Percentiles rank a stretch among this genome's conserved stretches.
Evolutionary conservation across 2,797 vertebrate species (phyloP).

Genomic region (Centropyge bicolor): DNA sequence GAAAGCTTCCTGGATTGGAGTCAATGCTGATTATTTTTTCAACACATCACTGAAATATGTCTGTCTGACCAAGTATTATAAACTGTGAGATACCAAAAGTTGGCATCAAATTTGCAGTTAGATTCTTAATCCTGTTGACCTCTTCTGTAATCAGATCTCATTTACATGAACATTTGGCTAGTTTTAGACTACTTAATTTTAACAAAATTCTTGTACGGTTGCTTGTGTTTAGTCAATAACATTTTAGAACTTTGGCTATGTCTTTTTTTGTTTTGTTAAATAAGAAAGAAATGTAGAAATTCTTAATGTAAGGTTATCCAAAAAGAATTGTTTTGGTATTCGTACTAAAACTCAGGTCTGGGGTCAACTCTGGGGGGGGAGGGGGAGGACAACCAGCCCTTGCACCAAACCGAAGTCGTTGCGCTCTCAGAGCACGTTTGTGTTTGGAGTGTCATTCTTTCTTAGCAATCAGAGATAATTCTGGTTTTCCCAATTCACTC

Average conservation of each 20-base stretch:
- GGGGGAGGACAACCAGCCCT: no score
- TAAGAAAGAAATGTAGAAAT: background rate
- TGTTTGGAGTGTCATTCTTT: background rate
- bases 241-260: background rate
- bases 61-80: background rate
- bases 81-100: slow-evolving; percentile 5
- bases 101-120: background rate
- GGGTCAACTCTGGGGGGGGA: no score
- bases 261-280: background rate
- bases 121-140: background rate
- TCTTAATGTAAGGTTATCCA: background rate
- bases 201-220: background rate
- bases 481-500: background rate
- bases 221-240: background rate
- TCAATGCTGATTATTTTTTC: slow-evolving; percentile 4
- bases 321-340: background rate
- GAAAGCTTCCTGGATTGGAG: slow-evolving; percentile 26
- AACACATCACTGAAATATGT: slow-evolving; percentile 12
- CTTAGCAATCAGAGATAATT: background rate
- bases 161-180: background rate
- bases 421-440: slow-evolving; percentile 4
- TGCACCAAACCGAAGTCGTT: no score
- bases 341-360: no score
- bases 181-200: slow-evolving; percentile 7
- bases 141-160: background rate